Percentiles rank a stretch among this genome's conserved stretches.
These are phyloP conservation scores for Maniola hyperantus DNA, from an alignment of 2,888 invertebrate genomes.

Conservation along the genomic window DNA sequence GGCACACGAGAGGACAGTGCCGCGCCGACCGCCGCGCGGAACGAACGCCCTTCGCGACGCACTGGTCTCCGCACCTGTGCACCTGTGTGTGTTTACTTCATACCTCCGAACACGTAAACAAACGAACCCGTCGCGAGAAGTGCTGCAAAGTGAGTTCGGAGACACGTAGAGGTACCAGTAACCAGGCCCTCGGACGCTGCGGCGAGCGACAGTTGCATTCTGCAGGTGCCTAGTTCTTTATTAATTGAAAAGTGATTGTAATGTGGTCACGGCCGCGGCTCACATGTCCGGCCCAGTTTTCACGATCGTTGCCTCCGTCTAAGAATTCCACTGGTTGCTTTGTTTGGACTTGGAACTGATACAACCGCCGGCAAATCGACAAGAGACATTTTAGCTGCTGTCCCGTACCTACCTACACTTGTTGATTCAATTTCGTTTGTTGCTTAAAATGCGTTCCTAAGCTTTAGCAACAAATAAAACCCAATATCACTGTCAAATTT, in stretches of 20 bases:
- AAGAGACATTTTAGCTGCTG: conserved; percentile 41
- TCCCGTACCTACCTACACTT: conserved; percentile 20
- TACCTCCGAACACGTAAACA: conserved; percentile 69
- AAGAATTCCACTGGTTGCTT: conserved; percentile 71
- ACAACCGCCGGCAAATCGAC: conserved; percentile 30
- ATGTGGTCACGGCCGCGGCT: conserved; percentile 79
- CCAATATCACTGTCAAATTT: background rate
- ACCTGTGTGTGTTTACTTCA: conserved; percentile 63
- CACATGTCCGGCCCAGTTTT: conserved; percentile 82
- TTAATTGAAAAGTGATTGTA: conserved; percentile 83
- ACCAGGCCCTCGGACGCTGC: conserved; percentile 45
- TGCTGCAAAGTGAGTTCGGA: conserved; percentile 60
- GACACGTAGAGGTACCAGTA: conserved; percentile 56
- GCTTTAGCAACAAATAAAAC: background rate
- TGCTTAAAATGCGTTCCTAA: background rate
- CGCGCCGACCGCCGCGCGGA: conserved; percentile 50
- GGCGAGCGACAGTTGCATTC: conserved; percentile 71
- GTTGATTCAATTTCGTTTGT: conserved; percentile 27
- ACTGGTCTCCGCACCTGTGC: conserved; percentile 53
- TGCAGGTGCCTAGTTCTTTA: conserved; percentile 78
- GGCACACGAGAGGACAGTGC: conserved; percentile 47
- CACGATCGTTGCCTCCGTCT: conserved; percentile 57
- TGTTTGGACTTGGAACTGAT: conserved; percentile 55
- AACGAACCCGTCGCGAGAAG: conserved; percentile 55
- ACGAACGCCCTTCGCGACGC: conserved; percentile 44